Base-by-base conservation (phyloP, 1,140 invertebrate species). In the Sweltsa coloradensis region DNA sequence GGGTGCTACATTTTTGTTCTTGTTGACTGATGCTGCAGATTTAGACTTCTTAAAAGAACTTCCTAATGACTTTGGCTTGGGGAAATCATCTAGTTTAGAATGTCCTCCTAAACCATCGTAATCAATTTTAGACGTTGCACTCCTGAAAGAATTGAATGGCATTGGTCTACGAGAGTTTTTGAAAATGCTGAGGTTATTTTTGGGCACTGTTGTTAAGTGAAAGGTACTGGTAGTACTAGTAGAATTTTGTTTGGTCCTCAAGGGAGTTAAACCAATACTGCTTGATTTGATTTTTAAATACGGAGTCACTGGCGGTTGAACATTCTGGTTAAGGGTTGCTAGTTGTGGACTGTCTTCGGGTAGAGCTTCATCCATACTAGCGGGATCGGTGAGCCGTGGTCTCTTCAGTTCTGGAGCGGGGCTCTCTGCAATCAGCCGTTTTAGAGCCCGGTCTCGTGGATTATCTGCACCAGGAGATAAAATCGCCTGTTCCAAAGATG, bases 81-180 rank as follows among this genome's bases (percentile, higher is more conserved):
- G 60, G 50, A 64, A 65, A 3, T 44, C 36, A 25, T 65, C 60
- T 11, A 43, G 14, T 6, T 54, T 63, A 4, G 60, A 58, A 51
- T 64, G 63, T 3, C 63, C 63, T 21, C 62, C 64, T 24, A 61
- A 55, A 41, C 64, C 64, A 52, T 66, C 55, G 39, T 55, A 64
- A 9, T 46, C 43, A 36, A 51, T 50, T 7, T 46, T 21, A 29
- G 25, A 31, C n/a, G 9, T 34, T 18, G 25, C 27, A 16, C 18
- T 34, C 24, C 36, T 41, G 46, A 48, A 27, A 23, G 31, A 16
- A 1, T 3, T 27, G n/a, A n/a, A n/a, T n/a, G 25, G 14, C 16
- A 3, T n/a, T 31, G 5, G 5, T 6, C n/a, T n/a, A 48, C 18
- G 6, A 5, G 22, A 9, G n/a, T 26, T 41, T 7, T 29, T 26